phyloP scores from a whole-genome alignment of 2,113 vertebrate species.

The Pedetes capensis region DNA sequence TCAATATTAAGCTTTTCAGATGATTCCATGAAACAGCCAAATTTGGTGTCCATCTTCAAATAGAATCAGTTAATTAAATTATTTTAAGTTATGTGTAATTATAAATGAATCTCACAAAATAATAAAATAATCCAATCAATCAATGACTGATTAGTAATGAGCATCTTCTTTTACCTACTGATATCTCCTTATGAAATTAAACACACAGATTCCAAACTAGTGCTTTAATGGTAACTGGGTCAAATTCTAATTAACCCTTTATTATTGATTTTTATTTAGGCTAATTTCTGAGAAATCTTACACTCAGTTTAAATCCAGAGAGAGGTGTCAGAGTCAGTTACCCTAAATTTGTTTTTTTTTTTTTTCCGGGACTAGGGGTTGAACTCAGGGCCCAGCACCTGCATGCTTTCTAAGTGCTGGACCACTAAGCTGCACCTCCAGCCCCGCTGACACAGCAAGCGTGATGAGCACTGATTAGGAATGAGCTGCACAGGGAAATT shows the following conservation, averaged over 20 bases:
- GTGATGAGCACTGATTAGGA: background rate
- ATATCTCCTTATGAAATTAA: background rate
- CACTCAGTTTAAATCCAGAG: conserved; percentile 13
- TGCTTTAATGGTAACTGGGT: background rate
- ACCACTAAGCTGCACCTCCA: too few species aligned
- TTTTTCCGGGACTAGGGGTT: too few species aligned
- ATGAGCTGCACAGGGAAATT: background rate
- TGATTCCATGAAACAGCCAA: background rate
- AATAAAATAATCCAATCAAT: conserved; percentile 18
- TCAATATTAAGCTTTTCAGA: background rate
- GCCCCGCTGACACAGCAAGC: conserved; percentile 23
- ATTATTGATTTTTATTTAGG: background rate
- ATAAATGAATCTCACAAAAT: background rate
- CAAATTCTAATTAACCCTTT: background rate
- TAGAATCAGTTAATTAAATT: background rate
- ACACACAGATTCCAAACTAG: background rate
- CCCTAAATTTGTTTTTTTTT: too few species aligned
- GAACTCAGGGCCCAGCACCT: too few species aligned
- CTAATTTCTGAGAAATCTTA: background rate
- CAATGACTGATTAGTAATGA: background rate
- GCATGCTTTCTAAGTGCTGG: too few species aligned
- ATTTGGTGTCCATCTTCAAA: background rate
- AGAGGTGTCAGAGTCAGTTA: background rate
- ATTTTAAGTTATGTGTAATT: background rate
- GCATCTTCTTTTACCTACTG: background rate